Evolutionary conservation across 2,113 vertebrate species (phyloP).

Genomic region (Larimichthys polyactis): DNA sequence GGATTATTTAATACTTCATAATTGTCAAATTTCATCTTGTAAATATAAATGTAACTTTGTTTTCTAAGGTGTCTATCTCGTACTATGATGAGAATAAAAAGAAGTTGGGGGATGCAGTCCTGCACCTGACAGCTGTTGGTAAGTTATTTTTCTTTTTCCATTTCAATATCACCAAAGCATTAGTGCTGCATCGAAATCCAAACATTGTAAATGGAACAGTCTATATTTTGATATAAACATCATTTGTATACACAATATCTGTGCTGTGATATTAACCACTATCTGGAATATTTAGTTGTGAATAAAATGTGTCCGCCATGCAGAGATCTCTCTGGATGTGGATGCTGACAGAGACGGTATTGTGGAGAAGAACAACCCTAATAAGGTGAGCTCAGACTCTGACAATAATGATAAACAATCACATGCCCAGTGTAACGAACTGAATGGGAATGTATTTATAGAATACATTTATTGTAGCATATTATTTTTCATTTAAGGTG

Average conservation of each 20-base stretch:
- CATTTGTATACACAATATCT: neutral
- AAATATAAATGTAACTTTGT: constrained; percentile 2
- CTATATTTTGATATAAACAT: neutral
- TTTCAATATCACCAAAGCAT: too few relatives aligned
- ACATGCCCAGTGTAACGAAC: neutral
- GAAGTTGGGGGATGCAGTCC: constrained; percentile 83
- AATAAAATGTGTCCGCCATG: neutral
- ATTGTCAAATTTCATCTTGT: neutral
- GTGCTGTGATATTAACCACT: neutral
- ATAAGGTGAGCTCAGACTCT: constrained; percentile 86
- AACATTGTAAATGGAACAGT: neutral
- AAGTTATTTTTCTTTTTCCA: constrained; percentile 67
- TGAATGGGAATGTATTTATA: neutral
- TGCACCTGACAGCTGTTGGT: constrained; percentile 93
- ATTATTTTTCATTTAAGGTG: neutral
- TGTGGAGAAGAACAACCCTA: constrained; percentile 92
- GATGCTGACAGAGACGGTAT: constrained; percentile 90
- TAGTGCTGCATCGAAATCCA: neutral
- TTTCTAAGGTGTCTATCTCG: constrained; percentile 86
- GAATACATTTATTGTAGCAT: too few relatives aligned
- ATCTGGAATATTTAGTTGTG: neutral
- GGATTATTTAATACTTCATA: neutral
- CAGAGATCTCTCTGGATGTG: constrained; percentile 95
- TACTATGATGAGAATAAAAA: constrained; percentile 84
- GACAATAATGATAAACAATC: neutral